Conservation (phyloP, 2,888 invertebrate species). For the Monochamus alternatus region DNA sequence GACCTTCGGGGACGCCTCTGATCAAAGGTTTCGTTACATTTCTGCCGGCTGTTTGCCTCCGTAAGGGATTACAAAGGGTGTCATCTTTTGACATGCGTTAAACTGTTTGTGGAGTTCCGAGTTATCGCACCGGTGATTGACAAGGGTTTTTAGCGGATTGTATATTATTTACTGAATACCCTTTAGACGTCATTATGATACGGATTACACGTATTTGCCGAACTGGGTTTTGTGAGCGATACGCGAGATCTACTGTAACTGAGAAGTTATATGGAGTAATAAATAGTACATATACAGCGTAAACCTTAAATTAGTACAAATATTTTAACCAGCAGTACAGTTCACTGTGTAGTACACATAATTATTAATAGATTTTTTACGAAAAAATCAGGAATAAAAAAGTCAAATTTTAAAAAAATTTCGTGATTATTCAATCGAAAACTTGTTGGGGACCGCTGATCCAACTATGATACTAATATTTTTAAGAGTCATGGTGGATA, state of each 20-base stretch:
- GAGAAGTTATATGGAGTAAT: background rate
- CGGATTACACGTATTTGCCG: constrained; percentile 38
- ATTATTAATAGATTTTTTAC: too few relatives aligned
- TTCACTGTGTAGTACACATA: too few relatives aligned
- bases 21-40: constrained; percentile 14
- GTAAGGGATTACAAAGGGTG: constrained; percentile 60
- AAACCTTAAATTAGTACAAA: too few relatives aligned
- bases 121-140: constrained; percentile 55
- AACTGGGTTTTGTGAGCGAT: constrained; percentile 16
- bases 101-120: constrained; percentile 63
- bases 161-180: constrained; percentile 40
- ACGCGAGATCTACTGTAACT: constrained; percentile 1
- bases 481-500: too few relatives aligned
- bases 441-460: too few relatives aligned
- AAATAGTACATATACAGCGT: too few relatives aligned
- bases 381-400: too few relatives aligned
- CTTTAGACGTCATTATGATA: constrained; percentile 33
- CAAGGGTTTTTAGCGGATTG: constrained; percentile 54
- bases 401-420: too few relatives aligned
- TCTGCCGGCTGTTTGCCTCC: constrained; percentile 54
- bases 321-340: too few relatives aligned
- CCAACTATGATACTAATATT: too few relatives aligned
- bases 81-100: constrained; percentile 67
- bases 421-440: too few relatives aligned
- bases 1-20: constrained; percentile 34